Evolutionary conservation across 92 coral and sea anemone genomes (phyloP).

Genomic region (Micromussa lordhowensis): DNA sequence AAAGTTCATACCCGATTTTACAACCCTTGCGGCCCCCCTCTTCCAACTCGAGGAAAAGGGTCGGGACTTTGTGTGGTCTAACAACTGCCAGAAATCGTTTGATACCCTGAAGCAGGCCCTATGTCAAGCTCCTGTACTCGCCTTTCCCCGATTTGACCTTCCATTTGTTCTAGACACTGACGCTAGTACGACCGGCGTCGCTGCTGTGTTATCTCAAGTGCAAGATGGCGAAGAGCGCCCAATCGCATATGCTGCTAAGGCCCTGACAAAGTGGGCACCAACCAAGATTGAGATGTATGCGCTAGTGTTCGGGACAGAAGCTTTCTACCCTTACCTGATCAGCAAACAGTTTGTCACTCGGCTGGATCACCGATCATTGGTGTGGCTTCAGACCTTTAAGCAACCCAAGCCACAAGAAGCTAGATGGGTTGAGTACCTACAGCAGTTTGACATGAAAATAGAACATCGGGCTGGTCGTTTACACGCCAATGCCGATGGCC

Average conservation of each 20-base stretch:
- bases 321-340: conserved; percentile 18
- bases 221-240: conserved; percentile 38
- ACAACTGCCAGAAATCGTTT: conserved; percentile 23
- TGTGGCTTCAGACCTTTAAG: conserved; percentile 52
- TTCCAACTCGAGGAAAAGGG: conserved; percentile 47
- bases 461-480: too few species aligned
- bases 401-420: conserved; percentile 37
- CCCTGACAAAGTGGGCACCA: conserved; percentile 38
- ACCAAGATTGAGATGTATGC: conserved; percentile 49
- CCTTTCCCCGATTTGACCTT: conserved; percentile 50
- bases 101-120: conserved; percentile 24
- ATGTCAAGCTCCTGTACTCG: conserved; percentile 30
- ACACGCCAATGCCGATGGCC: too few species aligned
- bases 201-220: conserved; percentile 49
- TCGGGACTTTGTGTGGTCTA: conserved; percentile 28
- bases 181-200: conserved; percentile 34
- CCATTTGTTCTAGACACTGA: conserved; percentile 62
- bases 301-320: conserved; percentile 28
- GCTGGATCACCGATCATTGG: conserved; percentile 30
- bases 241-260: conserved; percentile 49
- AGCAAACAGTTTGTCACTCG: conserved; percentile 39
- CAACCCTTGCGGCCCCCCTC: conserved; percentile 32
- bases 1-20: conserved; percentile 50
- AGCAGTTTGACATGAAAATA: conserved; percentile 29
- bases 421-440: conserved; percentile 5